Evolutionary conservation across 2,888 invertebrate species (phyloP).

Genomic region (Morpho helenor): DNA sequence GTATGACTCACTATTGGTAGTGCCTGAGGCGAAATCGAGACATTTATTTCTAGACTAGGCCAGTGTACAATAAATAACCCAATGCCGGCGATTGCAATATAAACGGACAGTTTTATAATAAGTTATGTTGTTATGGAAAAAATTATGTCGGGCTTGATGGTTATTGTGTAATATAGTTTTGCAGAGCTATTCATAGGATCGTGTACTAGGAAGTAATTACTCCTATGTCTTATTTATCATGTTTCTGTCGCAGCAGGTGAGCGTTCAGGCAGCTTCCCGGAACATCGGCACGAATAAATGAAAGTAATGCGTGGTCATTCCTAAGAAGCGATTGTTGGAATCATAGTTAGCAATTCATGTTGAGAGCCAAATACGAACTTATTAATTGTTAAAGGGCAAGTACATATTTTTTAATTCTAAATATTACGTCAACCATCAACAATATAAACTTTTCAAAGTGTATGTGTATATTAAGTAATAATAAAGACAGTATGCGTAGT

Average conservation of each 20-base stretch:
- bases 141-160: slow-evolving; percentile 38
- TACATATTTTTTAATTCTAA: neutral
- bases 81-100: slow-evolving; percentile 47
- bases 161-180: slow-evolving; percentile 57
- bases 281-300: slow-evolving; percentile 30
- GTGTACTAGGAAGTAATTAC: slow-evolving; percentile 71
- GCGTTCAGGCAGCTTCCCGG: slow-evolving; percentile 47
- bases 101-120: slow-evolving; percentile 52
- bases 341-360: no score
- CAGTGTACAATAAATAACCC: slow-evolving; percentile 51
- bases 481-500: no score
- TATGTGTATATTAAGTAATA: no score
- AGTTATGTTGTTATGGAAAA: slow-evolving; percentile 34
- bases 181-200: slow-evolving; percentile 55
- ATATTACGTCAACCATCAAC: neutral
- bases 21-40: slow-evolving; percentile 38
- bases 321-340: slow-evolving; percentile 16
- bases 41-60: slow-evolving; percentile 42
- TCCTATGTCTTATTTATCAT: slow-evolving; percentile 69
- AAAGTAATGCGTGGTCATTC: slow-evolving; percentile 19
- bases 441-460: no score
- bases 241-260: slow-evolving; percentile 67
- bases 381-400: neutral
- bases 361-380: no score
- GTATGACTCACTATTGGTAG: slow-evolving; percentile 32